These are phyloP conservation scores for Neocrepidodera transversa DNA, from an alignment of 2,888 invertebrate species.

Conservation along the genomic window DNA sequence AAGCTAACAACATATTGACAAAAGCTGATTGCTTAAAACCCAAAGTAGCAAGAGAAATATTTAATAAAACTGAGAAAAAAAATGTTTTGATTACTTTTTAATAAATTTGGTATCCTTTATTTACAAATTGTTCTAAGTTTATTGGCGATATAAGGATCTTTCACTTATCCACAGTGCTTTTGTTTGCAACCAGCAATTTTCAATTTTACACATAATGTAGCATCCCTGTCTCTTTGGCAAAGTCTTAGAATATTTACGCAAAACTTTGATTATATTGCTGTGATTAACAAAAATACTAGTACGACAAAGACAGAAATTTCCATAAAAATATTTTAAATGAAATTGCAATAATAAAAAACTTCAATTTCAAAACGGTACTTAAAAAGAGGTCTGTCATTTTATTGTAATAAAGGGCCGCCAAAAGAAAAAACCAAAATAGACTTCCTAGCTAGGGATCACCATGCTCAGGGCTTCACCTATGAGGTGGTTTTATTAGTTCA, in stretches of 20 bases:
- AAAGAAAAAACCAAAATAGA: no score
- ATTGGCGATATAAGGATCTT: constrained; percentile 34
- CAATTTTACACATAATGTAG: constrained; percentile 27
- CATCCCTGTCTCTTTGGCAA: constrained; percentile 41
- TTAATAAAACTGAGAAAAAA: constrained; percentile 40
- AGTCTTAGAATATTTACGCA: constrained; percentile 42
- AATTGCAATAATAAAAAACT: background rate
- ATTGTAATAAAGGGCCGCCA: no score
- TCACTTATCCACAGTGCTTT: constrained; percentile 31
- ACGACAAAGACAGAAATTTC: constrained; percentile 22
- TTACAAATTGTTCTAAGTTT: constrained; percentile 52
- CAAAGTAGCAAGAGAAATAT: constrained; percentile 10
- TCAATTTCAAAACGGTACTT: no score
- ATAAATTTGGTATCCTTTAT: constrained; percentile 47
- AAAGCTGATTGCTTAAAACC: no score
- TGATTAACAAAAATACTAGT: constrained; percentile 27
- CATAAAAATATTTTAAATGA: background rate
- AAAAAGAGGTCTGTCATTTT: no score
- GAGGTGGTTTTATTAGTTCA: no score
- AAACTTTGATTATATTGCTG: constrained; percentile 42
- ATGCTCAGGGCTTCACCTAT: no score
- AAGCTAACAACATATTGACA: no score
- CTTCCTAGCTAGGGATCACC: no score
- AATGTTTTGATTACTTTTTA: constrained; percentile 38
- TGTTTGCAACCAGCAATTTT: constrained; percentile 24